These are phyloP conservation scores for Macquaria ambigua DNA, from an alignment of 2,113 vertebrate genomes.

Conservation along the genomic window DNA sequence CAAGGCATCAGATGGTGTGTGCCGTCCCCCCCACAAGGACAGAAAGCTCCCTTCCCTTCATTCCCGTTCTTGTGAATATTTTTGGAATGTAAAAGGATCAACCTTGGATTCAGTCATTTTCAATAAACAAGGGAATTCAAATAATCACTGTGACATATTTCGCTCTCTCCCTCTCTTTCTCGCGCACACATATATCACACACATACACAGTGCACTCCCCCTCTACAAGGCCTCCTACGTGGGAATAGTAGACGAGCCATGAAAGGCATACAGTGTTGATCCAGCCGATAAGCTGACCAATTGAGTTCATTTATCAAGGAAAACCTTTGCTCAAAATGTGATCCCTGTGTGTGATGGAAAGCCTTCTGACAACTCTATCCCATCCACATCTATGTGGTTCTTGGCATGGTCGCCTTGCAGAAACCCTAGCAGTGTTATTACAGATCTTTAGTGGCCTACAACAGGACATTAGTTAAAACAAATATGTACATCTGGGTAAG, in stretches of 20 bases:
- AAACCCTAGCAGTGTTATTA: constrained; percentile 76
- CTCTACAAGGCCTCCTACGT: constrained; percentile 38
- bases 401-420: constrained; percentile 46
- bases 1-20: constrained; percentile 65
- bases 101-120: constrained; percentile 76
- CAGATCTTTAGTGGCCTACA: constrained; percentile 71
- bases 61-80: constrained; percentile 68
- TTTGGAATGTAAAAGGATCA: constrained; percentile 81
- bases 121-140: constrained; percentile 84
- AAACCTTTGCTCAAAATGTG: constrained; percentile 63
- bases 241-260: constrained; percentile 58
- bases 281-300: constrained; percentile 72
- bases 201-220: not conserved
- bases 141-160: constrained; percentile 77
- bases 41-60: constrained; percentile 21
- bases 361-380: constrained; percentile 69
- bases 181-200: constrained; percentile 23
- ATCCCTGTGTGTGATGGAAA: constrained; percentile 69
- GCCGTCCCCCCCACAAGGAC: constrained; percentile 13
- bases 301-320: constrained; percentile 71
- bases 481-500: constrained; percentile 75
- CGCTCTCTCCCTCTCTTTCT: constrained; percentile 1
- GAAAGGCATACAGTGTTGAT: constrained; percentile 67
- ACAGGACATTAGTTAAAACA: constrained; percentile 76
- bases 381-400: constrained; percentile 63